Base-by-base conservation (phyloP, 2,113 vertebrate genomes). In the Aphelocoma coerulescens region DNA sequence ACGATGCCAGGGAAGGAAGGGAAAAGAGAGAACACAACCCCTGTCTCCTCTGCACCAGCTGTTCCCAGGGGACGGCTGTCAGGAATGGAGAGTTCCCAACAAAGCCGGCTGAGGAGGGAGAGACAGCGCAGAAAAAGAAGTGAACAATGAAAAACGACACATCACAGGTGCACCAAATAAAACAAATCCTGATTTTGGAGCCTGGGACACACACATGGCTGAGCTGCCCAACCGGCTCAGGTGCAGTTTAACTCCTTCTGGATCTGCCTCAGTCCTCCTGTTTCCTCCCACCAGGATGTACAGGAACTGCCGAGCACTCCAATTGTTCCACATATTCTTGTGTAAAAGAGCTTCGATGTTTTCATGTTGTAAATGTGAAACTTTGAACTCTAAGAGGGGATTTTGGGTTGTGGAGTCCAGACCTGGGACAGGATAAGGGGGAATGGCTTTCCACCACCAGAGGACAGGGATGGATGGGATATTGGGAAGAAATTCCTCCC, bases 261-360 rank as follows among this genome's bases (percentile, higher is more conserved):
- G 51, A 12, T 37, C 32, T 2, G 11, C 10, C 68, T 41, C 57
- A 3, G 16, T 13, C 43, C 11, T 65, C 28, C 21, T 35, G 26
- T 24, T 13, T 32, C 12, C 55, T 24, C 32, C 68, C 61, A 12
- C 15, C 32, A 4, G 23, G 16, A 6, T 1, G 13, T 3, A 37
- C 19, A 11, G 4, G 8, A 13, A 18, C 3, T 32, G 17, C n/a
- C 6, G 32, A 32, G 35, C 20, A 12, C 55, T 26, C 41, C 33
- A 22, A 5, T 6, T 5, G 19, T 19, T 13, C 28, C 30, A 14
- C 37, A 0, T 0, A 0, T 1, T 1, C 72, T 6, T 8, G 11
- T 15, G 10, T 4, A 8, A 65, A 78, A 12, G 26, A 23, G 51
- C 22, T 24, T 24, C 3, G 8, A 0, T 13, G 12, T 37, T 33